phyloP scores from a whole-genome alignment of 1,140 invertebrate genomes.

The Tetraneura akinire region DNA sequence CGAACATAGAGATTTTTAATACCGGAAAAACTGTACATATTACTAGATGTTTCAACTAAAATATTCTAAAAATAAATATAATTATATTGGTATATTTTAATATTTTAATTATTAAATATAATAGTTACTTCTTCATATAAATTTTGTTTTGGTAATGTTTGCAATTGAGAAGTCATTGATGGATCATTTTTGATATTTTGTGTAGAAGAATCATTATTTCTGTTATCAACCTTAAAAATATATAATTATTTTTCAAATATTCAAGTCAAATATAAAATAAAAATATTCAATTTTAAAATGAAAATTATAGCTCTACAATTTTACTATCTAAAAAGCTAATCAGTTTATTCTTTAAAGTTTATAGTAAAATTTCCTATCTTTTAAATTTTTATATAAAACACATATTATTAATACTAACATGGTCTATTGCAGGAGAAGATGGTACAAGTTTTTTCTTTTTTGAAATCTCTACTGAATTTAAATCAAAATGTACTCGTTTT shows the following conservation, averaged over 20 bases:
- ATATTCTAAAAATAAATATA: conserved; percentile 8
- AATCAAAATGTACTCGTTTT: conserved; percentile 1
- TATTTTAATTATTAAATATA: background rate
- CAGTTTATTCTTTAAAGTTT: too few relatives aligned
- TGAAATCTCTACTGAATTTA: background rate
- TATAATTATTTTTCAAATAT: too few relatives aligned
- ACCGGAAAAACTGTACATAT: background rate
- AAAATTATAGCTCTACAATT: too few relatives aligned
- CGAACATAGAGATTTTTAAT: conserved; percentile 15
- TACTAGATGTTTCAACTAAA: background rate
- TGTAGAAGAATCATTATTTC: background rate
- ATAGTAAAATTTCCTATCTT: too few relatives aligned
- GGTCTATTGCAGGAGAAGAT: background rate
- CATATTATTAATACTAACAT: background rate
- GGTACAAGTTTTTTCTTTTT: conserved; percentile 19
- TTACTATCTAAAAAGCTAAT: too few relatives aligned
- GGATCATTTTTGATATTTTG: background rate
- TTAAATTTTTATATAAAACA: conserved; percentile 1
- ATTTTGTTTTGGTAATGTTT: background rate
- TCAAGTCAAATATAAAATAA: too few relatives aligned
- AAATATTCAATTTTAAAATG: too few relatives aligned
- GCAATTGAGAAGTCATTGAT: background rate
- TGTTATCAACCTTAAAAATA: background rate
- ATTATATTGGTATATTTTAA: background rate
- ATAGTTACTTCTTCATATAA: background rate